Evolutionary conservation across 2,113 vertebrate genomes (phyloP).

Genomic region (Lepus timidus): DNA sequence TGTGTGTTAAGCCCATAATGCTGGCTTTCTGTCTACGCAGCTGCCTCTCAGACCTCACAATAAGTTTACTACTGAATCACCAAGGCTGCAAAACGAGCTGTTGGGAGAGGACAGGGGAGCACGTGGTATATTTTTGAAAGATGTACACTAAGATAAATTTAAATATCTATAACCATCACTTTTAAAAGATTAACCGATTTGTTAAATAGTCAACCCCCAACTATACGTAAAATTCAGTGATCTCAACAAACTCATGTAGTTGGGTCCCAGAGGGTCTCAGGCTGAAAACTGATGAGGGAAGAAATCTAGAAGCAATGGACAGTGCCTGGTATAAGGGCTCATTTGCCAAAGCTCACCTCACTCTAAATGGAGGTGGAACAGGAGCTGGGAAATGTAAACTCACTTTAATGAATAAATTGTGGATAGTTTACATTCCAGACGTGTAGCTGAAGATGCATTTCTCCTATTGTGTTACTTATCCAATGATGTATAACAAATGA

Average conservation of each 20-base stretch:
- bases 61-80: neutral
- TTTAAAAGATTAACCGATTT: neutral
- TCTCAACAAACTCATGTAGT: neutral
- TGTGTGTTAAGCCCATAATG: rapidly evolving
- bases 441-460: neutral
- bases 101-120: neutral
- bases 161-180: neutral
- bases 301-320: neutral
- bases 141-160: neutral
- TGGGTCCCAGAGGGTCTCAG: neutral
- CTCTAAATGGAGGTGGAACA: neutral
- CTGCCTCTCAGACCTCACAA: neutral
- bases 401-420: neutral
- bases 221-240: neutral
- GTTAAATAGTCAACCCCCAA: neutral
- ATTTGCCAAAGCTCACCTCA: neutral
- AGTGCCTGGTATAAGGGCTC: neutral
- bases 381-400: neutral
- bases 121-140: neutral
- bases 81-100: neutral
- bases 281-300: neutral
- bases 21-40: neutral
- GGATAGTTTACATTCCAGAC: neutral
- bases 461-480: neutral
- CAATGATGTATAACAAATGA: neutral